These are phyloP conservation scores for Sebastes baramenuke DNA, from an alignment of 2,797 vertebrate species.

Conservation along the genomic window DNA sequence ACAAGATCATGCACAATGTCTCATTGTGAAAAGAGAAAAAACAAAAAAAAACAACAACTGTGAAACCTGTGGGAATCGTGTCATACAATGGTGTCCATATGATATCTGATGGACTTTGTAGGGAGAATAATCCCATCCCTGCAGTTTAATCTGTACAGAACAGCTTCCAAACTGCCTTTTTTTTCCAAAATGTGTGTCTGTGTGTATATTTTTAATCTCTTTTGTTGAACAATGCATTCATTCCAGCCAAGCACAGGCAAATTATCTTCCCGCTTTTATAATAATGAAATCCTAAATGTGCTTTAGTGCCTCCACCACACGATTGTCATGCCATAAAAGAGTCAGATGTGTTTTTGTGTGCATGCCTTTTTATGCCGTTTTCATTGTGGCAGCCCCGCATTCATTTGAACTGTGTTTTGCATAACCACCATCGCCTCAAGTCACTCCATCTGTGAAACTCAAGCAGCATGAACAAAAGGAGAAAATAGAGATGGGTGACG, in stretches of 20 bases:
- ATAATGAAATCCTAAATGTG: constrained; percentile 56
- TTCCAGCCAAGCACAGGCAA: not conserved
- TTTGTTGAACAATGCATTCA: constrained; percentile 26
- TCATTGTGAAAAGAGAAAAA: not conserved
- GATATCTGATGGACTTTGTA: not conserved
- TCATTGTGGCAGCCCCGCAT: constrained; percentile 70
- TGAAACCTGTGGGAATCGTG: not conserved
- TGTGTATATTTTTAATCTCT: constrained; percentile 2
- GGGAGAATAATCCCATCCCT: not conserved
- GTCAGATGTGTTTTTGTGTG: constrained; percentile 44
- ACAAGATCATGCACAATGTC: not conserved
- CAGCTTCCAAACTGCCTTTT: not conserved
- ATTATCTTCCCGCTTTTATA: constrained; percentile 42
- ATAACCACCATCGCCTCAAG: constrained; percentile 77
- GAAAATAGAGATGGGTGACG: constrained; percentile 41
- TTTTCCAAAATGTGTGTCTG: not conserved
- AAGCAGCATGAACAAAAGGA: constrained; percentile 75
- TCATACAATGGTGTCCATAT: not conserved
- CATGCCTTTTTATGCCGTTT: constrained; percentile 61
- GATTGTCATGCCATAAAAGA: constrained; percentile 30
- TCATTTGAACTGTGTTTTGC: constrained; percentile 78
- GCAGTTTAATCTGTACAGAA: constrained; percentile 20
- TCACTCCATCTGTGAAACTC: constrained; percentile 82
- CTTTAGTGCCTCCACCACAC: constrained; percentile 27
- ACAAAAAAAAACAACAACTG: not conserved